Evolutionary conservation across 1,140 invertebrate species (phyloP), one percentile per base, ranked within the genome.

Genomic region (Glomeris maerens): DNA sequence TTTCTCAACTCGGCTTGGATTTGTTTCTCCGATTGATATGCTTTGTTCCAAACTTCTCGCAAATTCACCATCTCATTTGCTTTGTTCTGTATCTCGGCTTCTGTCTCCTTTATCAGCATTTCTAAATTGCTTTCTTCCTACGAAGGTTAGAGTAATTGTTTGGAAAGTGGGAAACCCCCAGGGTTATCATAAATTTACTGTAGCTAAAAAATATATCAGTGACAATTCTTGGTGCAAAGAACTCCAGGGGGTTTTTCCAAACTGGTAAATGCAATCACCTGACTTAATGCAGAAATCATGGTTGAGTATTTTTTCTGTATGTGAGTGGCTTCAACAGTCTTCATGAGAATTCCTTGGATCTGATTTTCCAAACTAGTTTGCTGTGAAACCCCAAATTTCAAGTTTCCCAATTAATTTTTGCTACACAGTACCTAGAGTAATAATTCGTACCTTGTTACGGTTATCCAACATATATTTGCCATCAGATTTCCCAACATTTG

Each of bases 121-220:
- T n/a, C n/a, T n/a, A n/a, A n/a, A n/a, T n/a, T n/a, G n/a, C n/a
- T n/a, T n/a, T n/a, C n/a, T n/a, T n/a, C n/a, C n/a, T 36, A 13
- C 17, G 10, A 36, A 36, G 31, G 31, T 36, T 10, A 36, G 10
- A 10, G 10, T 13, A 36, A 36, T 36, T 36, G 31, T 42, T 42
- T 17, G 20, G 40, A 42, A 42, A 42, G 20, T 7, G 20, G 20
- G 4, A 10, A 17, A 21, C 17, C 25, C 25, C 5, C 4, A 21
- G 17, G 4, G 5, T 17, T 5, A 42, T 17, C 20, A 42, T 10
- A 21, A 17, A 4, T 17, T 42, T 5, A 21, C 25, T 42, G 40
- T 7, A 42, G 40, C 20, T 42, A 25, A 21, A 42, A 42, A 5
- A 42, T 42, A n/a, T n/a, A n/a, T n/a, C n/a, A n/a, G n/a, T n/a